phyloP scores from a whole-genome alignment of 2,113 vertebrate genomes.

The Chionomys nivalis region DNA sequence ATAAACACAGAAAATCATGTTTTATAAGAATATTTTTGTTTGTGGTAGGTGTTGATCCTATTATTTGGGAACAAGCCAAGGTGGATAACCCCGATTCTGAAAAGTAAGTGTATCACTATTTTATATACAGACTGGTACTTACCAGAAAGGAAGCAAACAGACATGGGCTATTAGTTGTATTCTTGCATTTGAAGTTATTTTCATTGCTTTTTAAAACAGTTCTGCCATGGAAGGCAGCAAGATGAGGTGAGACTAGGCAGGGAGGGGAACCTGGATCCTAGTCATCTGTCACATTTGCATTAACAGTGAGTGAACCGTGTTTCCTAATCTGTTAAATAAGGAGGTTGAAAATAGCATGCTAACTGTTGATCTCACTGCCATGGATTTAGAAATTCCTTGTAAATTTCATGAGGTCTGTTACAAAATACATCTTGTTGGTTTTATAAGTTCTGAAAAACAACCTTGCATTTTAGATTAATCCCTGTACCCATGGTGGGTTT shows the following conservation, averaged over 20 bases:
- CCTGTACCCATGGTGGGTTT: conserved; percentile 99
- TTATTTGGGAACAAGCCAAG: conserved; percentile 99
- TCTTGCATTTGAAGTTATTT: neutral
- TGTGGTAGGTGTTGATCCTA: conserved; percentile 94
- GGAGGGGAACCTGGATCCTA: neutral
- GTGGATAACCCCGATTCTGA: conserved; percentile 98
- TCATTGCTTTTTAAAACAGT: conserved; percentile 24
- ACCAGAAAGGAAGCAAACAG: neutral
- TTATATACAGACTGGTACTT: neutral
- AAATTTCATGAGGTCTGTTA: conserved; percentile 22
- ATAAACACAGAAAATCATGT: conserved; percentile 16
- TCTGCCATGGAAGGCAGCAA: neutral
- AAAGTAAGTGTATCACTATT: conserved; percentile 88
- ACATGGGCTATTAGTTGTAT: neutral
- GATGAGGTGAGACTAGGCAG: neutral
- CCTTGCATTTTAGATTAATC: conserved; percentile 90
- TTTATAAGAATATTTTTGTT: conserved; percentile 53
- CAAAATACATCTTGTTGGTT: neutral
- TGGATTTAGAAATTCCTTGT: conserved; percentile 21
- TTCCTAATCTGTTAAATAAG: conserved; percentile 37
- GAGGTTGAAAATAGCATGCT: conserved; percentile 27
- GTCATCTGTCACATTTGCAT: conserved; percentile 7
- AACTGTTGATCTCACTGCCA: neutral
- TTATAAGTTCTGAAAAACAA: conserved; percentile 6
- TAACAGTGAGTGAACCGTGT: conserved; percentile 9